Conservation (phyloP, 64 coral and sea anemone genomes). For the Pocillopora damicornis region DNA sequence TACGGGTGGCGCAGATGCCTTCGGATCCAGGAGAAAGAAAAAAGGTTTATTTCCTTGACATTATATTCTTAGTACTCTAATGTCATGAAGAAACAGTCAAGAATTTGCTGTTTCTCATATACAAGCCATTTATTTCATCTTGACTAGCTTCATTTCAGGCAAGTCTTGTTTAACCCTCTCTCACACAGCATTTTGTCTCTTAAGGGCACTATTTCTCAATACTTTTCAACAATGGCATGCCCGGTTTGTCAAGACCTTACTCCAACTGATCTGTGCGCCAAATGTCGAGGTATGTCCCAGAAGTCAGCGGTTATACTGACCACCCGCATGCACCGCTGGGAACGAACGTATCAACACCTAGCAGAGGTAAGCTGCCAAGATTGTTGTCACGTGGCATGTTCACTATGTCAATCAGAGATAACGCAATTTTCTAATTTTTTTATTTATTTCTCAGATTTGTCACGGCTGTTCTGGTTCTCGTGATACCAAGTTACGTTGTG, state of each 20-base stretch:
- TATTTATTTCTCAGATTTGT: conserved; percentile 53
- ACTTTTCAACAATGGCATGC: conserved; percentile 86
- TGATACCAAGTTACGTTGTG: conserved; percentile 64
- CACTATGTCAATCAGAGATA: too few species aligned
- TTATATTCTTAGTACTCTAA: neutral
- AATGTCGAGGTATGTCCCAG: conserved; percentile 60
- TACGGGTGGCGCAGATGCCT: conserved; percentile 60
- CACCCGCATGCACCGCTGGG: conserved; percentile 63
- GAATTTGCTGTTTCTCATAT: too few species aligned
- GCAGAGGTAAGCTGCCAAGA: conserved; percentile 61
- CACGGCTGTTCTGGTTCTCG: conserved; percentile 86
- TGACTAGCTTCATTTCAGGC: too few species aligned
- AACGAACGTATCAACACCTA: conserved; percentile 70
- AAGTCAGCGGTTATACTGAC: conserved; percentile 57
- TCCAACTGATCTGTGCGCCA: conserved; percentile 52
- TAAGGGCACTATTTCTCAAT: conserved; percentile 92
- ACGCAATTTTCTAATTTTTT: neutral
- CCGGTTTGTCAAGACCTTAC: conserved; percentile 87
- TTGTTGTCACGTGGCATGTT: neutral
- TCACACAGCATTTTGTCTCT: too few species aligned
- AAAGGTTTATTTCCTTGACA: conserved; percentile 26
- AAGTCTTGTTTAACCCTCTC: too few species aligned
- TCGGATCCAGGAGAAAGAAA: conserved; percentile 39
- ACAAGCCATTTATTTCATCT: too few species aligned
- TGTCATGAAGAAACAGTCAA: too few species aligned